Conservation (phyloP, 2,797 vertebrate genomes). For the Gymnothorax javanicus region DNA sequence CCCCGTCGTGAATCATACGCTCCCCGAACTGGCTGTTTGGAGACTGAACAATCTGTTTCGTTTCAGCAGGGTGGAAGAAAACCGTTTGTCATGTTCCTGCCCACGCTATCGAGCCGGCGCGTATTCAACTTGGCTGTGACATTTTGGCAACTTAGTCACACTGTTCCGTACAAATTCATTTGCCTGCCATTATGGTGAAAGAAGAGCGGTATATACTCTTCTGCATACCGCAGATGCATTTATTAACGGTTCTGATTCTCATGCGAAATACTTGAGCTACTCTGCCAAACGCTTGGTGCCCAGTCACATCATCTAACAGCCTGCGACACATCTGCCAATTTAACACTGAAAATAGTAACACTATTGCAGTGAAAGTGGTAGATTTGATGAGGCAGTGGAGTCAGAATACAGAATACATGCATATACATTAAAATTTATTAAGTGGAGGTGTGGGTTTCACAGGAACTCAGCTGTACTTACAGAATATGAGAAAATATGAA, state of each 20-base stretch:
- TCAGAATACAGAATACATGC: background rate
- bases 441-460: background rate
- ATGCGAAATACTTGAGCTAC: background rate
- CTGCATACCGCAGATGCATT: background rate
- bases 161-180: background rate
- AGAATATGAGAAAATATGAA: too few species aligned
- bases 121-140: conserved; percentile 7
- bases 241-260: background rate
- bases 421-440: background rate
- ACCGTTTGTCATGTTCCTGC: conserved; percentile 49
- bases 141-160: background rate
- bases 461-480: background rate
- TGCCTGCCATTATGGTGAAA: background rate
- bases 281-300: background rate
- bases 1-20: background rate
- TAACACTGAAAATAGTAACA: background rate
- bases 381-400: background rate
- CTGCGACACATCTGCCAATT: background rate
- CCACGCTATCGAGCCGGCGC: conserved; percentile 44
- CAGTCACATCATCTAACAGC: background rate
- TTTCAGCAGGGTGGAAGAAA: conserved; percentile 47
- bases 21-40: conserved; percentile 2
- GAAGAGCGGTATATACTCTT: background rate
- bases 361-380: background rate
- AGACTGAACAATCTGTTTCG: conserved; percentile 59